These are phyloP conservation scores for Watsonalla binaria DNA, from an alignment of 2,888 invertebrate genomes.

Conservation along the genomic window DNA sequence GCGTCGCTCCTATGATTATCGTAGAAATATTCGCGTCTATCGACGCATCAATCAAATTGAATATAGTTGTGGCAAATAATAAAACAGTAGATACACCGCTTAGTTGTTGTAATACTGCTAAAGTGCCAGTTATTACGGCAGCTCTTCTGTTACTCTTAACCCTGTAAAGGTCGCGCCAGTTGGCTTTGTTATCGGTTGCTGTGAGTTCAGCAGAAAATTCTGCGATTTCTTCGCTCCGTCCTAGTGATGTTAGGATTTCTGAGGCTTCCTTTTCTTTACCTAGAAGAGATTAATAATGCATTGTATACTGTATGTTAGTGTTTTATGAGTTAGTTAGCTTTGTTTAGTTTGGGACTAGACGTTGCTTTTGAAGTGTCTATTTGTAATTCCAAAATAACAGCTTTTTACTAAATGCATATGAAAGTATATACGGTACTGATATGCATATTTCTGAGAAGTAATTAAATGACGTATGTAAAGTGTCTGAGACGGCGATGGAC, in stretches of 20 bases:
- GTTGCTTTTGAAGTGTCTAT: too few species aligned
- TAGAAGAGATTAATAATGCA: not conserved
- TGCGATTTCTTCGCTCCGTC: not conserved
- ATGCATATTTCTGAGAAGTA: too few species aligned
- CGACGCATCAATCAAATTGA: slow-evolving; percentile 33
- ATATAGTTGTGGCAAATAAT: slow-evolving; percentile 40
- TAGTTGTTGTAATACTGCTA: slow-evolving; percentile 31
- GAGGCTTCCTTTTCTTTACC: not conserved
- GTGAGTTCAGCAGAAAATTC: not conserved
- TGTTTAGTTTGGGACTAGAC: too few species aligned
- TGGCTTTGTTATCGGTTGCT: not conserved
- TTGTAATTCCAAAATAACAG: too few species aligned
- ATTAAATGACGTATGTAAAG: too few species aligned
- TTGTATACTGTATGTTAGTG: too few species aligned
- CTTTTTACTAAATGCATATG: too few species aligned
- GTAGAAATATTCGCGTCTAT: slow-evolving; percentile 37
- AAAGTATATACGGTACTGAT: too few species aligned
- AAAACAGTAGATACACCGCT: slow-evolving; percentile 36
- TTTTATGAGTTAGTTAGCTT: too few species aligned
- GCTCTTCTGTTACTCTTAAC: slow-evolving; percentile 35
- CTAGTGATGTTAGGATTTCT: not conserved
- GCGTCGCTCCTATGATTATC: slow-evolving; percentile 28
- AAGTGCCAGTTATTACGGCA: slow-evolving; percentile 30
- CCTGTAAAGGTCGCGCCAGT: not conserved
- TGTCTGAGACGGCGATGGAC: too few species aligned